A percentile compares a stretch with the other conserved stretches of the same genome.
Evolutionary conservation across 2,797 vertebrate genomes (phyloP).

Genomic region (Lepus townsendii): DNA sequence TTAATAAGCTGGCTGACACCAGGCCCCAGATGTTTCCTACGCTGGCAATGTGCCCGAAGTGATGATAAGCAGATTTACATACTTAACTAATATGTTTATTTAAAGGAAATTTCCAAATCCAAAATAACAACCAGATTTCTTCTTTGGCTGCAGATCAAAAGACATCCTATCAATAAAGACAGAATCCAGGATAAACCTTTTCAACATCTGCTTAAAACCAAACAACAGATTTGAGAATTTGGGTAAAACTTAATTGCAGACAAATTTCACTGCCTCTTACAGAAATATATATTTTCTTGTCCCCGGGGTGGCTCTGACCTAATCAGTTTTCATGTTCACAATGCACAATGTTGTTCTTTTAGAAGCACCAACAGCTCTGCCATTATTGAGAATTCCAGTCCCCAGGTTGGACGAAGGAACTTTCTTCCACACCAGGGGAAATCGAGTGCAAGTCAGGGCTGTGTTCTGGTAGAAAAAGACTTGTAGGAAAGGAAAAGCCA

Average conservation of each 20-base stretch:
- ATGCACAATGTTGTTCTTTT: constrained; percentile 62
- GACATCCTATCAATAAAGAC: constrained; percentile 85
- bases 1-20: constrained; percentile 88
- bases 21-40: constrained; percentile 89
- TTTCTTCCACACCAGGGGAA: constrained; percentile 15
- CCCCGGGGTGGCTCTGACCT: constrained; percentile 84
- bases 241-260: constrained; percentile 86
- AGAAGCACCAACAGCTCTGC: constrained; percentile 47
- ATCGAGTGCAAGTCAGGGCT: background rate
- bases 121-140: constrained; percentile 90
- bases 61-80: constrained; percentile 91
- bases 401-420: background rate
- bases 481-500: background rate
- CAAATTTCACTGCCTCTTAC: constrained; percentile 84
- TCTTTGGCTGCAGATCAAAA: constrained; percentile 89
- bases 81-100: constrained; percentile 91
- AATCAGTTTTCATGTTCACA: constrained; percentile 81
- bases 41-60: constrained; percentile 88
- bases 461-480: background rate
- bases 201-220: constrained; percentile 89
- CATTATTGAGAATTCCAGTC: constrained; percentile 65
- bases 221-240: constrained; percentile 87
- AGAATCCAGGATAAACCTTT: constrained; percentile 87
- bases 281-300: constrained; percentile 84
- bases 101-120: constrained; percentile 90